Evolutionary conservation across 2,888 invertebrate genomes (phyloP), one percentile per base, ranked within the genome.

Genomic region (Leucophora obtusa): DNA sequence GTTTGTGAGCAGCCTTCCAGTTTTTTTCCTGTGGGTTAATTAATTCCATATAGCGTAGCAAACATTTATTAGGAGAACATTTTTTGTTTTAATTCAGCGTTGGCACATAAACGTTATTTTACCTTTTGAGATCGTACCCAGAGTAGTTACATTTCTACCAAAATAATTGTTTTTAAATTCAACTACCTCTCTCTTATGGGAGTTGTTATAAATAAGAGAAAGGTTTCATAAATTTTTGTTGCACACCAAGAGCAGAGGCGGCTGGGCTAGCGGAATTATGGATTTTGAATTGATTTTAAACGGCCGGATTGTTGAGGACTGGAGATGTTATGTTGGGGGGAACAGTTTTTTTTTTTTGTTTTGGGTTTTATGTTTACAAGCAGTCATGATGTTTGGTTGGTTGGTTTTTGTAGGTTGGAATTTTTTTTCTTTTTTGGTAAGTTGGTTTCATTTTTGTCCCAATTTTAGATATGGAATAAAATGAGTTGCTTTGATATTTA

Each of bases 41-140:
- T 78, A 78, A 78, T 78, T 78, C 71, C 80, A 75, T 70, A n/a
- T 50, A 71, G 80, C 75, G 62, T 81, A 50, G 81, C 80, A 81
- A 73, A 73, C 56, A 78, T 70, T 66, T 66, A 28, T 66, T 66
- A 70, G 68, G 62, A 68, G 21, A 72, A 81, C 70, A 82, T 70
- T 71, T 76, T 38, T 76, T 53, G 14, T 2, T 38, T 38, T 60
- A 50, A 68, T 74, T 68, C 33, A 70, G 71, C 65, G 51, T 77
- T 77, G 54, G 54, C 73, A 69, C 60, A 78, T 70, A 51, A 59
- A 75, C 54, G 66, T 78, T 73, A 72, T 77, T 68, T 90, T 90
- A 90, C 90, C 90, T 90, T 90, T 85, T 85, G 84, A 89, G 90
- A 90, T 90, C 90, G 90, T 90, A 90, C 90, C 90, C 89, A 89